phyloP scores from a whole-genome alignment of 2,888 invertebrate species.

The Pseudolycoriella hygida region DNA sequence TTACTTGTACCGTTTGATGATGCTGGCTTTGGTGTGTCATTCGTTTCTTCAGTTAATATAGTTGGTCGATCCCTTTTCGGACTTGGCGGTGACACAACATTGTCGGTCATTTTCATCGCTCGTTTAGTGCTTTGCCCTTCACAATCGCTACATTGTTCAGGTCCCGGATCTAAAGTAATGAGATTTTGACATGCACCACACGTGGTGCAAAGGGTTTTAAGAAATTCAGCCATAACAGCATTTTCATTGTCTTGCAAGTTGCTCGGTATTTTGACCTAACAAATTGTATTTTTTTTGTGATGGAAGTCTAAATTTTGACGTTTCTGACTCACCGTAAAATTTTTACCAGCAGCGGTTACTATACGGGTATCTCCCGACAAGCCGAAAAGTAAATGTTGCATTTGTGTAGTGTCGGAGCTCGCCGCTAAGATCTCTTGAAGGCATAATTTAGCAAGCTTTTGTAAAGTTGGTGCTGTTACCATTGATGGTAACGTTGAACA shows the following conservation, averaged over 20 bases:
- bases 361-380: conserved; percentile 29
- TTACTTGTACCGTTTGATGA: conserved; percentile 23
- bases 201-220: conserved; percentile 26
- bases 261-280: conserved; percentile 27
- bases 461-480: conserved; percentile 32
- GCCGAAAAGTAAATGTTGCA: conserved; percentile 24
- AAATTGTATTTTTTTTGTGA: conserved; percentile 4
- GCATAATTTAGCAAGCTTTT: conserved; percentile 27
- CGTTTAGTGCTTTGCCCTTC: conserved; percentile 15
- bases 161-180: conserved; percentile 25
- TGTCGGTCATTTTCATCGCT: conserved; percentile 14
- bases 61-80: conserved; percentile 19
- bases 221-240: conserved; percentile 24
- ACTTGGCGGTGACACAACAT: conserved; percentile 15
- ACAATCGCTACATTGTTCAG: conserved; percentile 29
- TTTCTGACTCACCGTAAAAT: conserved; percentile 22
- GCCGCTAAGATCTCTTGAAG: conserved; percentile 28
- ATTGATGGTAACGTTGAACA: conserved; percentile 29
- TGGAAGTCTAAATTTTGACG: not conserved
- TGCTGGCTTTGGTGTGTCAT: conserved; percentile 28
- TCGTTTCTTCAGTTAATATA: conserved; percentile 17
- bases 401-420: conserved; percentile 26
- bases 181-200: conserved; percentile 28
- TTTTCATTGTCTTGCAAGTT: conserved; percentile 19
- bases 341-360: conserved; percentile 28